Evolutionary conservation across 2,797 vertebrate genomes (phyloP), one percentile per base, ranked within the genome.

Genomic region (Leucoraja ocellata): DNA sequence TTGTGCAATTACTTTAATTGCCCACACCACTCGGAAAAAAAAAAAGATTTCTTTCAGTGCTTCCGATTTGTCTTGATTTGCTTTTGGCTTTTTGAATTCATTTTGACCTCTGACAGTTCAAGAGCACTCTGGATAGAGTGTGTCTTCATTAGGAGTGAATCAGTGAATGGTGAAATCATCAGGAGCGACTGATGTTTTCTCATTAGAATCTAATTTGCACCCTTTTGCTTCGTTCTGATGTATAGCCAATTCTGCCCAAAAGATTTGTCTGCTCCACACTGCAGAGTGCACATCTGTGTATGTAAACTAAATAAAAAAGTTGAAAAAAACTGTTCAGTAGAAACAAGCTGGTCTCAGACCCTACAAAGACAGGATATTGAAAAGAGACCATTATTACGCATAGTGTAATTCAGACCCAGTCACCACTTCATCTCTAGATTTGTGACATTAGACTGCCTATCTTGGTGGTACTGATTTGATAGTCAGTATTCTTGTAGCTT

Each of bases 141-240:
- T 94, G 93, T 97, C 96, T 97, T 97, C 96, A 97, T 97, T 97
- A 97, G 96, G 95, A 96, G 95, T 95, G 96, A 97, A 96, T 97
- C 96, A 95, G 94, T 95, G 96, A 96, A 96, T 96, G 94, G 96
- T 93, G 94, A 96, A 94, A 95, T 96, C 96, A 96, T 97, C 95
- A 97, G 96, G 95, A 96, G 95, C 95, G 94, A 95, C 95, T 96
- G 95, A 96, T 96, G 94, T 96, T 96, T 94, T 95, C 95, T 97
- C 95, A 96, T 97, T 96, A 97, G 95, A 96, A 96, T 96, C 95
- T 96, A 93, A 96, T 96, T 96, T 96, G 94, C 95, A 95, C 94
- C 94, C 93, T 95, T 95, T 94, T 94, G 94, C 94, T 95, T 94
- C 95, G 95, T 95, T 96, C 95, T 95, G 95, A 95, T 95, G 93